A percentile compares a stretch with the other conserved stretches of the same genome.
Evolutionary conservation across 53 echinoderm and acorn worm genomes (phyloP).

Genomic region (Paelopatides confundens): DNA sequence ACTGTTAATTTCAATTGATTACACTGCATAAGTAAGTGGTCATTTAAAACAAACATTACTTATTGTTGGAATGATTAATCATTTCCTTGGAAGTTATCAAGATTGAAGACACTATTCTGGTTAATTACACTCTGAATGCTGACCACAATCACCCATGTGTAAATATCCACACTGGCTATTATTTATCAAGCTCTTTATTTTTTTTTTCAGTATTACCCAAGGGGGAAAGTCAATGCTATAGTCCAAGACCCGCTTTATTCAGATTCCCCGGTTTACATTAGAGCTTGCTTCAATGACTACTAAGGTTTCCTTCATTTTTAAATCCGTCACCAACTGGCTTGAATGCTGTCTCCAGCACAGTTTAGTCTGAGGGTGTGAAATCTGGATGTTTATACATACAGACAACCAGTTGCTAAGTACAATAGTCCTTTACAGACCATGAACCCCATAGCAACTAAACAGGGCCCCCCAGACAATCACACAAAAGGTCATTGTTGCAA

Average conservation of each 20-base stretch:
- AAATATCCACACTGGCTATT: not conserved
- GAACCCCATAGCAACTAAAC: not conserved
- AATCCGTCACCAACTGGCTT: not conserved
- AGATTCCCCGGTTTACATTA: not conserved
- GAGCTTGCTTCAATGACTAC: not conserved
- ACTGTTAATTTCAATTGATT: no score
- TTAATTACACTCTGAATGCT: not conserved
- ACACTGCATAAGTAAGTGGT: no score
- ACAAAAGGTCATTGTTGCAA: not conserved
- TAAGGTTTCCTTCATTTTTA: not conserved
- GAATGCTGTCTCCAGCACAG: no score
- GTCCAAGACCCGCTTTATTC: not conserved
- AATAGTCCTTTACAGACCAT: not conserved
- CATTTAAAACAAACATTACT: no score
- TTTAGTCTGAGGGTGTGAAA: no score
- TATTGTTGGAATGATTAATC: no score
- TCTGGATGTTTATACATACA: no score
- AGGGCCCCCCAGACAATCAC: not conserved
- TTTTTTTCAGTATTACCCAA: not conserved
- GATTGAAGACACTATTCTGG: not conserved
- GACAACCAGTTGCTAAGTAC: no score
- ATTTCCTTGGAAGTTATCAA: not conserved
- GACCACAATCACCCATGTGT: not conserved
- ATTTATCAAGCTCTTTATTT: not conserved
- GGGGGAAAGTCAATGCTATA: not conserved